Evolutionary conservation across 2,797 vertebrate genomes (phyloP).

Genomic region (Chrosomus eos): DNA sequence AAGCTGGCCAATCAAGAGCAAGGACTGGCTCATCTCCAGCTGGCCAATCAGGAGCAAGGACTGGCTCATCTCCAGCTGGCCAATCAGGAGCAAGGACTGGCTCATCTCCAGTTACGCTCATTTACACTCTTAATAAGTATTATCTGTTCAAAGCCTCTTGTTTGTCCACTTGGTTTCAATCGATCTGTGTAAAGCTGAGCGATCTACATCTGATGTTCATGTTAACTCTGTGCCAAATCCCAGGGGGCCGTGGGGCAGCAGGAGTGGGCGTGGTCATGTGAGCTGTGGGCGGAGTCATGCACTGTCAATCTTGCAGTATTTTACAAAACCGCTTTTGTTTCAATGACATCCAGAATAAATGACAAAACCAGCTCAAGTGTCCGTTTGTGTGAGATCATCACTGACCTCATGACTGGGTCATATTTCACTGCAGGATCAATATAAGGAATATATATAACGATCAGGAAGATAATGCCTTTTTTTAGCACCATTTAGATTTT

Average conservation of each 20-base stretch:
- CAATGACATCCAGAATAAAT: constrained; percentile 72
- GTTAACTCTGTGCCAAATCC: constrained; percentile 66
- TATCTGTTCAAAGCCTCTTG: constrained; percentile 39
- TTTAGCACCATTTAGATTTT: not conserved
- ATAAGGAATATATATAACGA: not conserved
- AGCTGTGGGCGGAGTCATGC: constrained; percentile 62
- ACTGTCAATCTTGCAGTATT: constrained; percentile 69
- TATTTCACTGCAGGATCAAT: not conserved
- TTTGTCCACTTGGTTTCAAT: constrained; percentile 5
- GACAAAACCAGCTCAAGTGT: constrained; percentile 56
- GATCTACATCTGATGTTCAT: constrained; percentile 30
- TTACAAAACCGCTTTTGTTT: constrained; percentile 64
- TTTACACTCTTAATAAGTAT: constrained; percentile 48
- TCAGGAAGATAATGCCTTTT: not conserved
- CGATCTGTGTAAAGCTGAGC: not conserved
- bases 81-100: no score
- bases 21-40: constrained; percentile 43
- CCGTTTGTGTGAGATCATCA: not conserved
- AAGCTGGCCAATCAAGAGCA: constrained; percentile 53
- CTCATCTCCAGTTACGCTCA: no score
- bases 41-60: constrained; percentile 49
- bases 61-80: no score
- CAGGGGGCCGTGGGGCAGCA: constrained; percentile 57
- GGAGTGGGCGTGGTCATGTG: constrained; percentile 53
- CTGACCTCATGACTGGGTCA: not conserved